phyloP scores from a whole-genome alignment of 1,140 invertebrate genomes.

The Apolygus lucorum region DNA sequence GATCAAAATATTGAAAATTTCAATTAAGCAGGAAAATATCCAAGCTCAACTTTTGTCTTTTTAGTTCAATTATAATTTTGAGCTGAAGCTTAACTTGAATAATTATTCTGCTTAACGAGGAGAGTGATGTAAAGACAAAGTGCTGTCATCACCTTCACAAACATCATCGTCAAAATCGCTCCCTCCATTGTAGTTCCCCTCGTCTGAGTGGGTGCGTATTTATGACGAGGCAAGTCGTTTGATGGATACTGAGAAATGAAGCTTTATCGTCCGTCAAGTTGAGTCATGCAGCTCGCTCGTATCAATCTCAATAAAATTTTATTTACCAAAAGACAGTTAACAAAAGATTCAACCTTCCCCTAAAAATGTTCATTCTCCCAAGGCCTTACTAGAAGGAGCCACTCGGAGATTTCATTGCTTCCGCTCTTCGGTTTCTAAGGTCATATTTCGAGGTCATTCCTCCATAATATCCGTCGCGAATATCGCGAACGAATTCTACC shows the following conservation, averaged over 20 bases:
- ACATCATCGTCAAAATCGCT: slow-evolving; percentile 9
- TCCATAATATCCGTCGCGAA: too few species aligned
- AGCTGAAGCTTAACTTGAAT: too few species aligned
- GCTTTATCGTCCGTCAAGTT: slow-evolving; percentile 5
- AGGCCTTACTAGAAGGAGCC: background rate
- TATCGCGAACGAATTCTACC: too few species aligned
- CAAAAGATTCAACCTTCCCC: background rate
- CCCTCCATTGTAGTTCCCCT: background rate
- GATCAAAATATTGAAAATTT: too few species aligned
- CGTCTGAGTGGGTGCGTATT: background rate
- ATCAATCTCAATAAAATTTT: slow-evolving; percentile 17
- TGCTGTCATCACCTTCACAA: slow-evolving; percentile 7
- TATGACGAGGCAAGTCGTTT: background rate
- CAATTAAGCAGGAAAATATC: too few species aligned
- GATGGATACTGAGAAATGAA: background rate
- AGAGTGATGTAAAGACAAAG: slow-evolving; percentile 5
- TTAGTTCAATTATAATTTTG: too few species aligned
- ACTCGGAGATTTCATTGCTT: background rate
- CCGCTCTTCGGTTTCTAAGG: too few species aligned
- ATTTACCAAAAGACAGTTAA: background rate
- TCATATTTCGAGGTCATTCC: too few species aligned
- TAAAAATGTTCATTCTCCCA: background rate
- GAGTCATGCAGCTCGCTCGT: slow-evolving; percentile 7
- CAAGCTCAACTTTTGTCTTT: too few species aligned
- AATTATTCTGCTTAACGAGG: too few species aligned